These are phyloP conservation scores for Callopanchax toddi DNA, from an alignment of 2,113 vertebrate genomes.

Conservation along the genomic window DNA sequence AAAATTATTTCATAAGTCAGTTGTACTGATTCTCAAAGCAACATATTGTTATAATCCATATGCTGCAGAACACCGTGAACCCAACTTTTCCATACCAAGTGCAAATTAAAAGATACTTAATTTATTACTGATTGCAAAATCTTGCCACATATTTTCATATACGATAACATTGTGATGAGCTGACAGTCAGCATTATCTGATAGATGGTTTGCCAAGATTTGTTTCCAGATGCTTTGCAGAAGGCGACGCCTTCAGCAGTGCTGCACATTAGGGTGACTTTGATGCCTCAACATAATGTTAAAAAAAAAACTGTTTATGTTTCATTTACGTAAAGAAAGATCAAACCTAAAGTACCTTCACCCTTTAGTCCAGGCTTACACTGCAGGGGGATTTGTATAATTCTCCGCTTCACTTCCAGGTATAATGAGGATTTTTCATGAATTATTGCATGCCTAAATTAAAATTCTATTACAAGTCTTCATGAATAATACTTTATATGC, in stretches of 20 bases:
- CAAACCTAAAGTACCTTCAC: not conserved
- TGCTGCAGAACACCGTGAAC: conserved; percentile 15
- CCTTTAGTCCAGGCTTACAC: not conserved
- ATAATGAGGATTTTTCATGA: conserved; percentile 13
- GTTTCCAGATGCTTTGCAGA: conserved; percentile 47
- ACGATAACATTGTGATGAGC: conserved; percentile 42
- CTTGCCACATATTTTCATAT: conserved; percentile 16
- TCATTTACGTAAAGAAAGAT: not conserved
- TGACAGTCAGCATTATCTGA: conserved; percentile 50
- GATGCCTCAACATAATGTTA: conserved; percentile 5
- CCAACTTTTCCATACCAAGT: not conserved
- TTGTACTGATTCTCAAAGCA: not conserved
- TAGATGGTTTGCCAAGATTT: conserved; percentile 36
- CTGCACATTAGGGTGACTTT: conserved; percentile 1
- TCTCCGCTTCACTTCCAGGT: conserved; percentile 1
- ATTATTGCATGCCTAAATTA: conserved; percentile 27
- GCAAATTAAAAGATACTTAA: not conserved
- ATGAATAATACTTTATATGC: not conserved
- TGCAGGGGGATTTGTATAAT: conserved; percentile 7
- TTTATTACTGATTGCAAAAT: conserved; percentile 6
- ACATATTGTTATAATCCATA: not conserved
- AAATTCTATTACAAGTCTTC: conserved; percentile 13
- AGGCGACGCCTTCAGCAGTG: conserved; percentile 20
- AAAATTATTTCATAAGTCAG: conserved; percentile 17
- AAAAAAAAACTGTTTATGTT: conserved; percentile 13